Base-by-base conservation (phyloP, 1,140 invertebrate genomes). In the Phthorimaea operculella region DNA sequence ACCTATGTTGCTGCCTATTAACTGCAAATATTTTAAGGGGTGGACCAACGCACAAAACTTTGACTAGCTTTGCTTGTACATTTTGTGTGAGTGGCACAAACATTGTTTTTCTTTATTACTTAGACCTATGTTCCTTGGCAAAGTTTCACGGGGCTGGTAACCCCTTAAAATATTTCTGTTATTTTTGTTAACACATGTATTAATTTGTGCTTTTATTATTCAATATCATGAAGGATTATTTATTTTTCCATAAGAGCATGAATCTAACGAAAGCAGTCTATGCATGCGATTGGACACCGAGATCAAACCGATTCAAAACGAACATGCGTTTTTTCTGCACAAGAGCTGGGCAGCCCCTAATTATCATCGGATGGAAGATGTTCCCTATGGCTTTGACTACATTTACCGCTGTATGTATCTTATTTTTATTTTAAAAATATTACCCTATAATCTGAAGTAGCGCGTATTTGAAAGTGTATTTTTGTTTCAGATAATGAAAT, bases 401-500 rank as follows among this genome's bases (percentile, higher is more conserved):
- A 11, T 83, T 83, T 60, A 63, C 63, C 54, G 67, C 71, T 58
- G 76, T 81, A 62, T 72, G 68, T 76, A 45, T 60, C 53, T 21
- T 12, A 10, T 57, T 39, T 52, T 33, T 52, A 28, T 28, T 28
- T 28, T 28, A 4, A 28, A n/a, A n/a, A n/a, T n/a, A n/a, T n/a
- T n/a, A n/a, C n/a, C n/a, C n/a, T n/a, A n/a, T n/a, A n/a, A n/a
- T n/a, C n/a, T n/a, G n/a, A n/a, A 28, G 21, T 28, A 28, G 21
- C 21, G 6, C 21, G 21, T 4, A 2, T 28, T 28, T 28, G 21
- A 28, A 14, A 45, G 14, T n/a, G 21, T 36, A 16, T 55, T 4
- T 50, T 64, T 59, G 7, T 81, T 81, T 33, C 68, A 79, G 73
- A 76, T 81, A 52, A 79, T 81, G 66, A 79, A 81, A 57, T 66